Evolutionary conservation across 2,888 invertebrate species (phyloP).

Genomic region (Artemia sp.): DNA sequence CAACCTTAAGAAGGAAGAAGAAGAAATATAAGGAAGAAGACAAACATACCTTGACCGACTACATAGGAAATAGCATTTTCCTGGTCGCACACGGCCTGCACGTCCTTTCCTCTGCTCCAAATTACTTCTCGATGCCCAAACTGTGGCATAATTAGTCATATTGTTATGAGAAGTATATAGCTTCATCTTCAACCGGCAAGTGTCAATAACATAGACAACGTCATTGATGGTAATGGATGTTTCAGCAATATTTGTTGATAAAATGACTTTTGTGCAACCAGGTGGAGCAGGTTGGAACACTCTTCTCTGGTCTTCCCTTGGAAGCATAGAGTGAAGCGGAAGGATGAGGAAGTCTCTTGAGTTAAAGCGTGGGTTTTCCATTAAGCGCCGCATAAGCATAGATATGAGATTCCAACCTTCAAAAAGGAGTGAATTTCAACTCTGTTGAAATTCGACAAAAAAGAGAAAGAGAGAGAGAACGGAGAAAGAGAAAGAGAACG

Average conservation of each 20-base stretch:
- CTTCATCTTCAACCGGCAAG: conserved; percentile 93
- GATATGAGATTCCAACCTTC: conserved; percentile 87
- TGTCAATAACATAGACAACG: conserved; percentile 92
- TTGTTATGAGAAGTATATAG: conserved; percentile 95
- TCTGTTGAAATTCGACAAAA: too few relatives aligned
- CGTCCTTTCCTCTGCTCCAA: conserved; percentile 85
- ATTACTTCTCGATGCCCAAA: conserved; percentile 57
- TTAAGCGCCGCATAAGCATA: conserved; percentile 66
- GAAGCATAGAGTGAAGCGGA: conserved; percentile 93
- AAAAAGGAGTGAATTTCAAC: not conserved
- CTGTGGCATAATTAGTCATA: conserved; percentile 94
- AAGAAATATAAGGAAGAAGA: not conserved
- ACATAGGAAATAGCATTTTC: conserved; percentile 84
- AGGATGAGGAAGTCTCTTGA: conserved; percentile 53
- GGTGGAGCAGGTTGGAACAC: conserved; percentile 75
- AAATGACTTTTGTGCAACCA: conserved; percentile 75
- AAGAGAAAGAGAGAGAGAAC: too few relatives aligned
- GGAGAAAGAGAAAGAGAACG: too few relatives aligned
- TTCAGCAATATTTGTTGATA: conserved; percentile 96
- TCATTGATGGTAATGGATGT: conserved; percentile 96
- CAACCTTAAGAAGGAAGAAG: too few relatives aligned
- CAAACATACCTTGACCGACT: conserved; percentile 35
- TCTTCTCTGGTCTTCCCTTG: conserved; percentile 78
- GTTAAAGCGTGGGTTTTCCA: conserved; percentile 54
- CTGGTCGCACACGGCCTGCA: conserved; percentile 84